Base-by-base conservation (phyloP, 2,113 vertebrate genomes). In the Phaethornis superciliosus region DNA sequence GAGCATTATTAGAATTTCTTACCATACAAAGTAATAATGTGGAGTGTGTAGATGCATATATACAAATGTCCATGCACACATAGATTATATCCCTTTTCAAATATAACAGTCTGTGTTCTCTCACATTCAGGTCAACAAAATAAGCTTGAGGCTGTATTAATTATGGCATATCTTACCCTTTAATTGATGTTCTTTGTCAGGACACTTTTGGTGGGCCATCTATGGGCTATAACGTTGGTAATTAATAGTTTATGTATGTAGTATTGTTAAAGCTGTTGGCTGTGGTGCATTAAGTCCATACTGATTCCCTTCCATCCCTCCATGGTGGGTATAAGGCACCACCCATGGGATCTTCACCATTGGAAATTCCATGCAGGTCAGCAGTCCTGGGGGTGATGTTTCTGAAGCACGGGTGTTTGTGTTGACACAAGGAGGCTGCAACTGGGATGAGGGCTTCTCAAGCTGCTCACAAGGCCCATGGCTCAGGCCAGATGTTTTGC, bases 1-100 rank as follows among this genome's bases (percentile, higher is more conserved):
- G 19, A 95, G 92, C 92, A 85, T 94, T 94, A 96, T 88, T 95
- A 93, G 77, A 89, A 96, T 94, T 88, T 90, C 82, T 93, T 93
- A 91, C 88, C 95, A 94, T 95, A 92, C 88, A 93, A 91, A 96
- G 84, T 89, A 88, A 91, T 81, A 58, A 58, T n/a, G 55, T 67
- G 72, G 72, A 92, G 81, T 0, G 5, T 80, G 88, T 83, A 44
- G 85, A 90, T 94, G 94, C 90, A 47, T 86, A 42, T 86, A 90
- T 78, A 94, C 94, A 86, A 81, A 88, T 54, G 77, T 67, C 92
- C 64, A 6, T 0, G 16, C 80, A 18, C 52, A 52, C 74, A 40
- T 92, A 77, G 51, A 9, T 84, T 84, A 67, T 81, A 8, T 81
- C 81, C 92, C 78, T 91, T 96, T 93, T 93, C 83, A 94, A 78